Evolutionary conservation across 2,888 invertebrate species (phyloP).

Genomic region (Lomographa bimaculata): DNA sequence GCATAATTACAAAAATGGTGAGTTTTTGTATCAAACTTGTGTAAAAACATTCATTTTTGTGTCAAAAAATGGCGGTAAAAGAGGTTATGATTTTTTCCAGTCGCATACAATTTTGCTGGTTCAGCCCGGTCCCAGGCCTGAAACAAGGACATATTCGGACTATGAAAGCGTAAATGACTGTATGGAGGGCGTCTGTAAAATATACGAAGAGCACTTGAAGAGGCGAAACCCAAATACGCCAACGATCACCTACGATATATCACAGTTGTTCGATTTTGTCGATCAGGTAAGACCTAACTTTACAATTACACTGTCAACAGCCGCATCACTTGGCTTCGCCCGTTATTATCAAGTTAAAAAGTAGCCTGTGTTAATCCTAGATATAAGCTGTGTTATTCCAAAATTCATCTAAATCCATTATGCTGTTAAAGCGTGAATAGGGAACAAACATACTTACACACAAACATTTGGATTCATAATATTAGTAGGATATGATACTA

Average conservation of each 20-base stretch:
- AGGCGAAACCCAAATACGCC: conserved; percentile 97
- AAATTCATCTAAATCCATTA: too few species aligned
- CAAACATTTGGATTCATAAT: too few species aligned
- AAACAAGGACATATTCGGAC: conserved; percentile 98
- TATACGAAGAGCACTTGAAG: conserved; percentile 99
- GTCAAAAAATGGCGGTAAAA: conserved; percentile 58
- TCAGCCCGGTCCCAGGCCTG: conserved; percentile 96
- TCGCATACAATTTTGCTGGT: conserved; percentile 98
- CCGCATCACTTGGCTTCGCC: too few species aligned
- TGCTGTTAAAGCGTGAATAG: too few species aligned
- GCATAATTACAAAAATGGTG: conserved; percentile 58
- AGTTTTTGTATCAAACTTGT: conserved; percentile 23
- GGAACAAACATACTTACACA: too few species aligned
- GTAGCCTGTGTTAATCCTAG: too few species aligned
- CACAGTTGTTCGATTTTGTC: conserved; percentile 98
- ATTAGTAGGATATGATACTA: too few species aligned
- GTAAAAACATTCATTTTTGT: conserved; percentile 15
- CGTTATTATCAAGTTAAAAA: too few species aligned
- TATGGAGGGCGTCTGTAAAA: conserved; percentile 99
- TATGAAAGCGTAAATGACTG: conserved; percentile 99
- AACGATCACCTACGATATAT: conserved; percentile 99
- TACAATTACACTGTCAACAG: too few species aligned
- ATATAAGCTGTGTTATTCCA: too few species aligned
- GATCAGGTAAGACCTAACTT: conserved; percentile 86
- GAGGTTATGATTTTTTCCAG: conserved; percentile 79